phyloP scores from a whole-genome alignment of 2,888 invertebrate genomes.

The Xylota sylvarum region DNA sequence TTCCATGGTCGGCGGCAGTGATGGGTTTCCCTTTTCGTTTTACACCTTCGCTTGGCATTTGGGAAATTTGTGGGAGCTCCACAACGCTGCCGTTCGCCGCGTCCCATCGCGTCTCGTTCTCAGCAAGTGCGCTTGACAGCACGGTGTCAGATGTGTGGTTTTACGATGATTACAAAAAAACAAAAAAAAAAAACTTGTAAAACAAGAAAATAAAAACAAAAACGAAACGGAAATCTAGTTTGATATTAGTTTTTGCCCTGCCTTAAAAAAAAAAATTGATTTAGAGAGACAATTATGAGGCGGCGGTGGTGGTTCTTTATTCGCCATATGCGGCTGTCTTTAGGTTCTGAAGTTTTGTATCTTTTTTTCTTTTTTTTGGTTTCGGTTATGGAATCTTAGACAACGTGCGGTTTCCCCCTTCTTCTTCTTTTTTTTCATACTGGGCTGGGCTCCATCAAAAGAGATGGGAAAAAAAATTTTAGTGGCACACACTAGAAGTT shows the following conservation, averaged over 20 bases:
- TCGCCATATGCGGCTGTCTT: constrained; percentile 41
- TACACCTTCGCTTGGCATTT: constrained; percentile 75
- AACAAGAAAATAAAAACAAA: constrained; percentile 48
- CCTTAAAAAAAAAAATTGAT: constrained; percentile 74
- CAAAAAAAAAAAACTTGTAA: constrained; percentile 54
- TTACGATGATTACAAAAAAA: constrained; percentile 68
- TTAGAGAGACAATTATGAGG: constrained; percentile 74
- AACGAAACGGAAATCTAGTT: constrained; percentile 70
- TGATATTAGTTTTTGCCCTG: constrained; percentile 71
- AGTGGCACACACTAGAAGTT: constrained; percentile 37
- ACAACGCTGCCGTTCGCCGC: constrained; percentile 64
- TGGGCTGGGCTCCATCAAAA: constrained; percentile 19
- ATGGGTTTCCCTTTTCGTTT: constrained; percentile 68
- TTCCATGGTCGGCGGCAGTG: constrained; percentile 23
- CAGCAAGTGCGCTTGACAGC: constrained; percentile 70
- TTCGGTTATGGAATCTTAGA: constrained; percentile 8
- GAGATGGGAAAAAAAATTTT: constrained; percentile 21
- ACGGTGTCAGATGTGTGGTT: constrained; percentile 75
- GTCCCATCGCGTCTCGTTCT: constrained; percentile 51
- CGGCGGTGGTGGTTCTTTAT: constrained; percentile 44
- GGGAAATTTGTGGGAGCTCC: constrained; percentile 72
- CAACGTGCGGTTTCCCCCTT: background rate
- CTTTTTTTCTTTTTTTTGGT: constrained; percentile 14
- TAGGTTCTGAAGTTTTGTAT: constrained; percentile 18
- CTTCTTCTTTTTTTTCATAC: background rate